Base-by-base conservation (phyloP, 2,888 invertebrate species). In the Chalcosyrphus nemorum region DNA sequence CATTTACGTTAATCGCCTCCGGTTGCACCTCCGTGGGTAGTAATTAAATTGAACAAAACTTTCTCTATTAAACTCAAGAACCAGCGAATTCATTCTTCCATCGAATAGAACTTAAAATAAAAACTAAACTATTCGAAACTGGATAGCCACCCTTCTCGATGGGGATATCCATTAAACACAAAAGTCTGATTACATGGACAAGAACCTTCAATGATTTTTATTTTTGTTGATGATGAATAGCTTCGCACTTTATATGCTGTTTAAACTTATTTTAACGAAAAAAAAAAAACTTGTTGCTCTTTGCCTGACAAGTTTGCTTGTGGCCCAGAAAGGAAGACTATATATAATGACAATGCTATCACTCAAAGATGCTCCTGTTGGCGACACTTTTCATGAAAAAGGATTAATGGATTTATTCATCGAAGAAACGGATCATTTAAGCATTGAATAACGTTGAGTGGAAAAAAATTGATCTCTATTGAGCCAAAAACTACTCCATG, bases 1-100 rank as follows among this genome's bases (percentile, higher is more conserved):
- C 13, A 57, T 38, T 66, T 57, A 41, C 13, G 9, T 35, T 75
- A 75, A 66, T 66, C 47, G 47, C 47, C 29, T 50, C 4, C 47
- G 15, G 41, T 17, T 43, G 43, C 59, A 43, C 59, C 24, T 15
- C 43, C 15, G 17, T 50, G 17, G 24, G 9, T 35, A 35, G 43
- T 70, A 77, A 77, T 70, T 61, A 77, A 77, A 68, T 13, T 38
- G 59, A 52, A 43, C 24, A 59, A 68, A 76, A 77, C 76, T 61
- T 77, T 63, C 54, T 29, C 61, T 35, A 70, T 77, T 56, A 61
- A 61, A 54, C 17, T 77, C 35, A 24, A 45, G 17, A 75, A 66
- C 27, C 54, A 45, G 56, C 19, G 19, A 47, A 50, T 66, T 57
- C 47, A 47, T 50, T 38, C 24, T 11, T 5, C n/a, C 6, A 3